Base-by-base conservation (phyloP, 1,140 invertebrate species). In the Monochamus saltuarius region DNA sequence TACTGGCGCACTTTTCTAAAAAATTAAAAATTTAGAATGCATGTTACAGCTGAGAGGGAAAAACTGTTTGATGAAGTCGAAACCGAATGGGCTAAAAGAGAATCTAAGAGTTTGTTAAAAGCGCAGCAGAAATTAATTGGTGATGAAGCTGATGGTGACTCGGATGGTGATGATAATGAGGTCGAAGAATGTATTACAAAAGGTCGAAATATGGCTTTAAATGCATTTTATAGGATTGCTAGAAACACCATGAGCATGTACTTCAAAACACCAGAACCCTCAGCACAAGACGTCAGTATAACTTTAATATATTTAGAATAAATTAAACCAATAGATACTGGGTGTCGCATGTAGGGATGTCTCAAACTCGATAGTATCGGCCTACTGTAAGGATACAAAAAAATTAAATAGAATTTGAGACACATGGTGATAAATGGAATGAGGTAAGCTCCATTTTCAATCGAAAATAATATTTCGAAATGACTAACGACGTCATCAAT, bases 171-270 rank as follows among this genome's bases (percentile, higher is more conserved):
- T 38, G 84, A 86, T 37, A 80, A 81, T 51, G 85, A 85, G 57
- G 79, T 84, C n/a, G 86, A 89, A 70, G 89, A 91, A 68, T 95
- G 92, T 67, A 89, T 94, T 38, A 84, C 89, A 0, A 88, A 89
- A 65, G 92, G 93, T 10, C 83, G 89, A 56, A 89, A 84, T 54
- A 95, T 92, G 85, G 85, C 91, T 0, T 73, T 96, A 2, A 87
- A 84, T 63, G 85, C 86, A 1, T 96, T 95, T 75, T 92, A 88
- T 67, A 80, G 91, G 19, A 89, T 92, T 11, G 92, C 94, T 0
- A 78, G 88, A n/a, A 94, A 92, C 62, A 92, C 88, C 0, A 85
- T 89, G 80, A 83, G 85, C 1, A 88, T 93, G 82, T 90, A 89
- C 82, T 91, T 93, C 76, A 86, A 79, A 66, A 83, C 79, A 63